Conservation (phyloP, 1,140 invertebrate genomes). For the Magallana gigas region DNA sequence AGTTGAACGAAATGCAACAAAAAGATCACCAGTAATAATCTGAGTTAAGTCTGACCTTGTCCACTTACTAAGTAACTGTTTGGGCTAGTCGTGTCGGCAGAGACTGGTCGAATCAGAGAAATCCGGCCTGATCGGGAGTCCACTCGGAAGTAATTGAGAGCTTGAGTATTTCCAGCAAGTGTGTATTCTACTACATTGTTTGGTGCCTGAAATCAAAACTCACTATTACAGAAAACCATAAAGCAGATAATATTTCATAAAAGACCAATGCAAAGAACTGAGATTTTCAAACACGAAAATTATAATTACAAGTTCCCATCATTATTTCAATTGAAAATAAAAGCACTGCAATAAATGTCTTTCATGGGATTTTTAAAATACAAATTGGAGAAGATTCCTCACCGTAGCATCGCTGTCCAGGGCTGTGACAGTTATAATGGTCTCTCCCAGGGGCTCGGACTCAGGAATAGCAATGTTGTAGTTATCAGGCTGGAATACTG, state of each 20-base stretch:
- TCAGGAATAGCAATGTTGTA: conserved; percentile 54
- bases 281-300: too few relatives aligned
- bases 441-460: conserved; percentile 35
- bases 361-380: too few relatives aligned
- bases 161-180: conserved; percentile 45
- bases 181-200: conserved; percentile 49
- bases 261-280: too few relatives aligned
- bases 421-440: conserved; percentile 46
- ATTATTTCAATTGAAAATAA: too few relatives aligned
- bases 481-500: conserved; percentile 35
- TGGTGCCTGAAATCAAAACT: conserved; percentile 47
- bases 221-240: neutral
- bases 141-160: conserved; percentile 56
- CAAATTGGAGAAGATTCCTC: neutral
- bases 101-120: conserved; percentile 53
- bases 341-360: too few relatives aligned
- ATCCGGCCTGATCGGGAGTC: conserved; percentile 52
- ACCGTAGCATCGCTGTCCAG: conserved; percentile 49
- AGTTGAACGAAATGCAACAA: neutral
- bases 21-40: too few relatives aligned
- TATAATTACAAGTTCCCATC: too few relatives aligned
- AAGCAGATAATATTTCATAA: too few relatives aligned
- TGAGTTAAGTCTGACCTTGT: too few relatives aligned
- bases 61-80: conserved; percentile 52
- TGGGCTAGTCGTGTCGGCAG: conserved; percentile 40